Evolutionary conservation across 2,888 invertebrate genomes (phyloP).

Genomic region (Andrena bicolor): DNA sequence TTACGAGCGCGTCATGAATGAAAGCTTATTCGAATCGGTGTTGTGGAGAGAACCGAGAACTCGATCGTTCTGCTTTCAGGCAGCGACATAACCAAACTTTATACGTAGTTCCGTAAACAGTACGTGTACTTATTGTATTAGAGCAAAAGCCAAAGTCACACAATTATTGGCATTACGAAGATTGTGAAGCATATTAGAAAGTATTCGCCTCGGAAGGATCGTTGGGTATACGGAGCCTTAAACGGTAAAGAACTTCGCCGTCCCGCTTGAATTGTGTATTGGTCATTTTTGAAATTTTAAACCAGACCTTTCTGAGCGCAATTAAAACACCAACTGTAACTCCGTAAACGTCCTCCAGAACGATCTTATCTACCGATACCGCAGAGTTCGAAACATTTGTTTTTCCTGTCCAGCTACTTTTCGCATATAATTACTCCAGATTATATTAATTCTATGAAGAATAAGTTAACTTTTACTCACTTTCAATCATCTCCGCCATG

Average conservation of each 20-base stretch:
- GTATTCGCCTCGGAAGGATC: constrained; percentile 12
- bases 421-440: constrained; percentile 55
- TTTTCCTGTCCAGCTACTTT: constrained; percentile 43
- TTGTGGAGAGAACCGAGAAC: constrained; percentile 28
- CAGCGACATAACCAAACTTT: constrained; percentile 81
- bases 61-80: constrained; percentile 75
- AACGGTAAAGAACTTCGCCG: constrained; percentile 64
- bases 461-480: constrained; percentile 88
- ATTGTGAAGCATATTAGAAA: constrained; percentile 17
- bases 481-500: constrained; percentile 93
- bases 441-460: constrained; percentile 73
- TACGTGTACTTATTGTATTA: constrained; percentile 35
- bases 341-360: neutral
- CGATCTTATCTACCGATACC: constrained; percentile 4
- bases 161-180: constrained; percentile 17
- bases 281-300: constrained; percentile 84
- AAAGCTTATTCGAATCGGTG: constrained; percentile 29
- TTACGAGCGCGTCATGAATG: neutral
- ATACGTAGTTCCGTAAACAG: constrained; percentile 68
- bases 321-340: constrained; percentile 73
- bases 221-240: constrained; percentile 60
- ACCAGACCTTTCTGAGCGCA: constrained; percentile 74
- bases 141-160: constrained; percentile 13
- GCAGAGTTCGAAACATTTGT: constrained; percentile 49
- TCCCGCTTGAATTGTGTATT: constrained; percentile 83